Base-by-base conservation (phyloP, 2,888 invertebrate genomes). In the Cephonodes hylas region DNA sequence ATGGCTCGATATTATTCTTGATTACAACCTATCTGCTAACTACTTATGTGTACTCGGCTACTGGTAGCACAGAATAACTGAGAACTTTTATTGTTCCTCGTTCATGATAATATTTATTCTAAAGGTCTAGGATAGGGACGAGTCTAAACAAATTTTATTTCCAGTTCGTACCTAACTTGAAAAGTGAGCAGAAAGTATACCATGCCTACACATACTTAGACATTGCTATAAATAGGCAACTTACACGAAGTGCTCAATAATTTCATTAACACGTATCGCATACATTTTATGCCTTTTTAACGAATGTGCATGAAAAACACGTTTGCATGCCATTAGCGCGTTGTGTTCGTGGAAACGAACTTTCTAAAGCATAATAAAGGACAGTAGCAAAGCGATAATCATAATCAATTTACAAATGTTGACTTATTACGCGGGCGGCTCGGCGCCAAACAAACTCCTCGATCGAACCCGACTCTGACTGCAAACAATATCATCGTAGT, bases 401-500 rank as follows among this genome's bases (percentile, higher is more conserved):
- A 83, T 84, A 87, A 88, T 86, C 83, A 88, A 89, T 85, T 85
- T 80, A 83, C 81, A 84, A 88, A 85, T 86, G 80, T 84, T 84
- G 81, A 84, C 82, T 83, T 76, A 79, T 79, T 81, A 82, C 77
- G 68, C 68, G 70, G 73, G 73, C 76, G 74, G 74, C 75, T 77
- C 75, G 72, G 80, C 79, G 78, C 84, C 86, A 82, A 86, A 89
- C 85, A 88, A 89, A 89, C 87, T 88, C 84, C 82, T 89, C 89
- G 84, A 91, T 91, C 85, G 86, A 86, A 88, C 87, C 86, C 83
- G 85, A 91, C 88, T 86, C 86, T 81, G 86, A 90, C 86, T 79
- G 85, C 91, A 91, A 91, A 92, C 91, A 91, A 89, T 91, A 91
- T 91, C 88, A 89, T 88, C 86, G 85, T 88, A 86, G 84, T 91